phyloP scores from a whole-genome alignment of 2,113 vertebrate genomes.

The Eurystomus gularis region DNA sequence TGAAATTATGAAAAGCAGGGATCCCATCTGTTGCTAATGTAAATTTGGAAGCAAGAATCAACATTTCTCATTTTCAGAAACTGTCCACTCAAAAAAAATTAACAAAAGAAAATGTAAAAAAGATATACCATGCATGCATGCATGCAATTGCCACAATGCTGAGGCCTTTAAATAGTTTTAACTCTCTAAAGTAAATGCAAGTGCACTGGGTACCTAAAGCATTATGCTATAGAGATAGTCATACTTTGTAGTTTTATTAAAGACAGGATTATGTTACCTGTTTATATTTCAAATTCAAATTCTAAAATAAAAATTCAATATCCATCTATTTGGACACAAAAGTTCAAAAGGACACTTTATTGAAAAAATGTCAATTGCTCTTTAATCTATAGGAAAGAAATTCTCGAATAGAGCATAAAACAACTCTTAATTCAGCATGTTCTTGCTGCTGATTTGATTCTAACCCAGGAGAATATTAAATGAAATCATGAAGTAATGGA shows the following conservation, averaged over 20 bases:
- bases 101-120: background rate
- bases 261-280: background rate
- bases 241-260: background rate
- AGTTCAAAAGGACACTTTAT: background rate
- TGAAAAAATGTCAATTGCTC: background rate
- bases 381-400: background rate
- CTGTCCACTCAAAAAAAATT: background rate
- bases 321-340: background rate
- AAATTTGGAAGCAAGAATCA: background rate
- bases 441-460: background rate
- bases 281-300: background rate
- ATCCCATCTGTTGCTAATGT: background rate
- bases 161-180: background rate
- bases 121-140: fast-evolving
- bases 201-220: background rate
- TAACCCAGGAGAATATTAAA: conserved; percentile 53
- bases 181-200: background rate
- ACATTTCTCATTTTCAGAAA: background rate
- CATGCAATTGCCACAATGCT: background rate
- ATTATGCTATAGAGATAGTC: background rate
- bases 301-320: background rate
- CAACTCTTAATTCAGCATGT: background rate
- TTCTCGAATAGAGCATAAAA: background rate
- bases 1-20: background rate
- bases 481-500: conserved; percentile 47